Evolutionary conservation across 2,888 invertebrate species (phyloP), one percentile per base, ranked within the genome.

Genomic region (Eupithecia tripunctaria): DNA sequence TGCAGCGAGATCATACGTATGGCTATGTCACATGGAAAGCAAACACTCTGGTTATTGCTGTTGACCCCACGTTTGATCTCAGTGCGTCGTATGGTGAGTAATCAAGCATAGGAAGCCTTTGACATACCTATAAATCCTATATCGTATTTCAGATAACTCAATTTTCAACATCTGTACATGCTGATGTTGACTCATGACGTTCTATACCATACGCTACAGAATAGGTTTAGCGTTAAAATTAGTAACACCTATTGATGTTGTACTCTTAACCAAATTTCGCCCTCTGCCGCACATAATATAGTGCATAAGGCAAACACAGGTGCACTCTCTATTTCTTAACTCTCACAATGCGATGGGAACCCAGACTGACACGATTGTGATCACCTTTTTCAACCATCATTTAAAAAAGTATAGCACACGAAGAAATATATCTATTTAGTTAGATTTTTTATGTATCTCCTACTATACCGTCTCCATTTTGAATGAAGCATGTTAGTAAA

Each of bases 51-150:
- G 56, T 25, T 56, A 56, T 56, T 56, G 25, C 56, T 56, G 56
- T 56, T 56, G 56, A 56, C 25, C 56, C 56, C 56, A 14, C 56
- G 56, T 25, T 56, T 56, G 56, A 56, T 25, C 56, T 56, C 56
- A 25, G 25, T 56, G 25, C 25, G 56, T 21, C 56, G 56, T 25
- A 51, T 21, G 51, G 51, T 25, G 25, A 25, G 25, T 56, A 56
- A 56, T 12, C 25, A 56, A 25, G 56, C 56, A 25, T 8, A 25
- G 56, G 56, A 25, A 25, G 56, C 25, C 56, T 56, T 25, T 56
- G 56, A 4, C 25, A 56, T 56, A 21, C n/a, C n/a, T n/a, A 10
- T 47, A 47, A 8, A 47, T 41, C 18, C 0, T 15, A 5, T 18
- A 41, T 15, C 15, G 41, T 18, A 41, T 43, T 43, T 18, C 47